These are phyloP conservation scores for Pogonophryne albipinna DNA, from an alignment of 2,797 vertebrate species.

Conservation along the genomic window DNA sequence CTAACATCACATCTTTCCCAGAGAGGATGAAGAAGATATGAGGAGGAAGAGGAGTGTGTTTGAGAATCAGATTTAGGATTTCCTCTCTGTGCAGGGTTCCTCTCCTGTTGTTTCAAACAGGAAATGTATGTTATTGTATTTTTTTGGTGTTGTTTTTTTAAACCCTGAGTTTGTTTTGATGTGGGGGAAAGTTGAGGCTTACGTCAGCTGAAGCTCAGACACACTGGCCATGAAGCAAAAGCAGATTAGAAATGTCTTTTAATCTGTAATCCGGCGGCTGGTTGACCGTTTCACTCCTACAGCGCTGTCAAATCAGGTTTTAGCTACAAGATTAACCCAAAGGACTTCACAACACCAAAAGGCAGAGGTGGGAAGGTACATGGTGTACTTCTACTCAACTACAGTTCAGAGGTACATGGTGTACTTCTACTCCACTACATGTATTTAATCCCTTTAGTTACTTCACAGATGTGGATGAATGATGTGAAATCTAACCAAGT, in stretches of 20 bases:
- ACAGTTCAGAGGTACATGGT: too few species aligned
- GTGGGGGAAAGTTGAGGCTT: constrained; percentile 60
- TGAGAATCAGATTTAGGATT: constrained; percentile 30
- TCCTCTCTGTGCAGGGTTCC: background rate
- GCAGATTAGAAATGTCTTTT: constrained; percentile 70
- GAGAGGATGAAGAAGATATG: constrained; percentile 13
- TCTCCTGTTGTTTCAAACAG: background rate
- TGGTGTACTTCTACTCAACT: too few species aligned
- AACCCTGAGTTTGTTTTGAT: constrained; percentile 24
- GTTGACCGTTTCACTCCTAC: constrained; percentile 8
- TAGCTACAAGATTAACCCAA: too few species aligned
- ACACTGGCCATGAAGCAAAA: constrained; percentile 29
- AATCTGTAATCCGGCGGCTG: constrained; percentile 62
- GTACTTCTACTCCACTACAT: too few species aligned
- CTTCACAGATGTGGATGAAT: too few species aligned
- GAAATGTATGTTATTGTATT: background rate
- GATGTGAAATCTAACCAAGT: too few species aligned
- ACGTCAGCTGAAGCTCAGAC: constrained; percentile 65
- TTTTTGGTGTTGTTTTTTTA: too few species aligned
- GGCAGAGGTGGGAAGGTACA: too few species aligned
- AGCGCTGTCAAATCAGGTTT: too few species aligned
- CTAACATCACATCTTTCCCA: background rate
- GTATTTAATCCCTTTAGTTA: too few species aligned
- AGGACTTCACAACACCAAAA: too few species aligned
- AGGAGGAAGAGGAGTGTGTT: constrained; percentile 12